phyloP scores from a whole-genome alignment of 2,797 vertebrate species.

The Uromys caudimaculatus region DNA sequence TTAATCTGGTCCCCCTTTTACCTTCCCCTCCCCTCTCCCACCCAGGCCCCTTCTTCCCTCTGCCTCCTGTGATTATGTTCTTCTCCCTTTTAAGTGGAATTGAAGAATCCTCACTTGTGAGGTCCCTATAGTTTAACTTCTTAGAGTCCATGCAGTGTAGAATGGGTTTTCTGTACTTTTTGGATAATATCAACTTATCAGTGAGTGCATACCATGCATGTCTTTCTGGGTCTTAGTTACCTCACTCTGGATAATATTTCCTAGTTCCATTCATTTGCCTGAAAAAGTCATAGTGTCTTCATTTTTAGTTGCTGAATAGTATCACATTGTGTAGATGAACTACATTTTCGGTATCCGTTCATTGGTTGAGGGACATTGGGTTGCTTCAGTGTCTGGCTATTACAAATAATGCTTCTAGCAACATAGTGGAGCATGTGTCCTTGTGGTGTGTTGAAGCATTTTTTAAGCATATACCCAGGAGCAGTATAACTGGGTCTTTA shows the following conservation, averaged over 20 bases:
- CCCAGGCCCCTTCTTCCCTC: background rate
- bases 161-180: background rate
- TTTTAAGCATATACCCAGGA: background rate
- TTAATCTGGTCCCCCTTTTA: background rate
- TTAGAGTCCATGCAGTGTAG: background rate
- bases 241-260: background rate
- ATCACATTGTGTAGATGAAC: background rate
- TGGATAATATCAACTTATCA: background rate
- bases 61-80: background rate
- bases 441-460: background rate
- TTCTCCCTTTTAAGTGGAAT: background rate
- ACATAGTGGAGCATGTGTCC: background rate
- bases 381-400: background rate
- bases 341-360: background rate
- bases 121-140: background rate
- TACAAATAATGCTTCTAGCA: no score
- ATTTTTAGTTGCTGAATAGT: background rate
- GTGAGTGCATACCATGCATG: background rate
- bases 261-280: background rate
- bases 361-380: background rate
- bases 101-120: background rate
- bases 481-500: background rate
- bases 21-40: background rate
- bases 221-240: background rate
- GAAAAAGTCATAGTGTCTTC: background rate